Percentiles rank a stretch among this genome's conserved stretches.
phyloP scores from a whole-genome alignment of 2,888 invertebrate genomes.

The Ochropleura plecta region DNA sequence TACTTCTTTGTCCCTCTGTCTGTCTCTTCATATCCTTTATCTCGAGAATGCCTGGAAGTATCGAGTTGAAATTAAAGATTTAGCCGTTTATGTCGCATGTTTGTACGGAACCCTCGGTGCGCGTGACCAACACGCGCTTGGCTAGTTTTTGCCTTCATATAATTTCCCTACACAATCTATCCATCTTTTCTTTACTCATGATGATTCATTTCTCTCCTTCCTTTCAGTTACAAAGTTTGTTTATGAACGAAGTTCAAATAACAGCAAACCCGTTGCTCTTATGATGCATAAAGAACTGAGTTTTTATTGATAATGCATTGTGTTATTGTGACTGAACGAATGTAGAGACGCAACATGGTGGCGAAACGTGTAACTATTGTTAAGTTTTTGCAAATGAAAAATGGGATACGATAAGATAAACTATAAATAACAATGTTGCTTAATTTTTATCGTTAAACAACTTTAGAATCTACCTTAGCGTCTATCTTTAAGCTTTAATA shows the following conservation, averaged over 20 bases:
- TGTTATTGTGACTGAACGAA: constrained; percentile 36
- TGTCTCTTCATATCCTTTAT: too few relatives aligned
- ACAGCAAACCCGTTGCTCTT: not conserved
- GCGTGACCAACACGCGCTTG: too few relatives aligned
- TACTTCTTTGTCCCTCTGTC: too few relatives aligned
- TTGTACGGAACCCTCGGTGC: too few relatives aligned
- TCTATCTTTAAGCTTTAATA: not conserved
- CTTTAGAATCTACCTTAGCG: not conserved
- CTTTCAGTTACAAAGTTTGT: constrained; percentile 2
- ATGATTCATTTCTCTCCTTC: too few relatives aligned
- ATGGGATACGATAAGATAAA: constrained; percentile 27
- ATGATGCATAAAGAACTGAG: constrained; percentile 16
- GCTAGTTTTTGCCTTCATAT: too few relatives aligned
- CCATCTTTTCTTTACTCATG: too few relatives aligned
- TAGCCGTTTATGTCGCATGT: too few relatives aligned
- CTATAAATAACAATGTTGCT: not conserved
- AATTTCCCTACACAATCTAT: too few relatives aligned
- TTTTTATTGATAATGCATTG: constrained; percentile 50
- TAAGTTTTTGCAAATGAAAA: constrained; percentile 37
- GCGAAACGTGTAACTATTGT: constrained; percentile 9
- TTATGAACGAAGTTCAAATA: constrained; percentile 25
- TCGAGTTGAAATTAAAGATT: too few relatives aligned
- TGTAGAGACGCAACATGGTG: not conserved
- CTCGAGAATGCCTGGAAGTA: too few relatives aligned
- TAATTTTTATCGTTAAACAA: not conserved